A percentile compares a stretch with the other conserved stretches of the same genome.
These are phyloP conservation scores for Tachysurus vachellii DNA, from an alignment of 2,113 vertebrate species.

Conservation along the genomic window DNA sequence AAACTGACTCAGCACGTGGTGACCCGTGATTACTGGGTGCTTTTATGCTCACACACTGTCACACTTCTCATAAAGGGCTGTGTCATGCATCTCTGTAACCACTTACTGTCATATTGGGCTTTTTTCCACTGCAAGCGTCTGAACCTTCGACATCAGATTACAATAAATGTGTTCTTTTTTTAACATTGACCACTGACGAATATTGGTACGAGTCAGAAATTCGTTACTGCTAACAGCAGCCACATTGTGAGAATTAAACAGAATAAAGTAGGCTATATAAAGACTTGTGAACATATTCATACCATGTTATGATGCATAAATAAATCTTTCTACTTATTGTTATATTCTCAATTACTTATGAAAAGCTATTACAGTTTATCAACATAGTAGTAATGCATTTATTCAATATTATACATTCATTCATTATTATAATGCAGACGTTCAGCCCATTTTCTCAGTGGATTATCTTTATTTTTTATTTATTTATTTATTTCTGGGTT, in stretches of 20 bases:
- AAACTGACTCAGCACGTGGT: slow-evolving; percentile 48
- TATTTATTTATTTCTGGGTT: not conserved
- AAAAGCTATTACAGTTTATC: not conserved
- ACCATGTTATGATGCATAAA: slow-evolving; percentile 6
- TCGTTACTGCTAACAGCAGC: not conserved
- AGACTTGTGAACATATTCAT: not conserved
- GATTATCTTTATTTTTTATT: not conserved
- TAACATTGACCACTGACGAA: not conserved
- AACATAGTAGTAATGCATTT: not conserved
- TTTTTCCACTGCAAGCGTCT: not conserved
- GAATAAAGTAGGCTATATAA: not conserved
- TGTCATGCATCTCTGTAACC: slow-evolving; percentile 21
- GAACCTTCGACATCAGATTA: not conserved
- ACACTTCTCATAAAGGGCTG: slow-evolving; percentile 26
- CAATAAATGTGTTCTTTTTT: not conserved
- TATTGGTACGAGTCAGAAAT: not conserved
- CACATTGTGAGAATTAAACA: not conserved
- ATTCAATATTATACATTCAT: not conserved
- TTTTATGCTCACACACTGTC: slow-evolving; percentile 47
- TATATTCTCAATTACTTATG: not conserved
- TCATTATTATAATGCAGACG: not conserved
- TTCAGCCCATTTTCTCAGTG: not conserved
- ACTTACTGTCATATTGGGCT: not conserved
- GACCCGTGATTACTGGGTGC: slow-evolving; percentile 27
- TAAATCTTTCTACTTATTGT: not conserved